These are phyloP conservation scores for Euschistus heros DNA, from an alignment of 1,140 invertebrate genomes.

Conservation along the genomic window DNA sequence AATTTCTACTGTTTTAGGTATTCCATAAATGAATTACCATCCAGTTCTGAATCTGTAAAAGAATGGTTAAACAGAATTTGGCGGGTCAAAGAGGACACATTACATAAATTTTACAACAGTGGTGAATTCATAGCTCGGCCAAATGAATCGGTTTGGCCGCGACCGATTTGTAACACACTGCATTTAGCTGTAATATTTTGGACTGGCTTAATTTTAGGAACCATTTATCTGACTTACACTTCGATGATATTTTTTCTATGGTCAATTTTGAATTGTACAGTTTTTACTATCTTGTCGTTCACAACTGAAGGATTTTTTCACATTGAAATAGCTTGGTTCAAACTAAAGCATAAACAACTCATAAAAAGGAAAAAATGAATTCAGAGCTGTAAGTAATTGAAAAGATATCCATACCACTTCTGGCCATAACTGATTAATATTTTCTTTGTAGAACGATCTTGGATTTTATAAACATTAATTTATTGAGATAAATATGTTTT, in stretches of 20 bases:
- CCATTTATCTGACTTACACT: slow-evolving; percentile 37
- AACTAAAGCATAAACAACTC: not conserved
- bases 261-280: slow-evolving; percentile 37
- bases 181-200: slow-evolving; percentile 45
- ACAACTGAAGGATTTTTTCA: slow-evolving; percentile 43
- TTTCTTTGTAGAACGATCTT: too few relatives aligned
- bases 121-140: slow-evolving; percentile 37
- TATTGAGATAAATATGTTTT: too few relatives aligned
- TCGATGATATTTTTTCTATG: slow-evolving; percentile 40
- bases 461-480: too few relatives aligned
- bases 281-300: slow-evolving; percentile 42
- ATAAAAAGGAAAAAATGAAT: slow-evolving; percentile 1
- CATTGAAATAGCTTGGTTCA: slow-evolving; percentile 39
- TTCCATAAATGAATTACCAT: slow-evolving; percentile 45
- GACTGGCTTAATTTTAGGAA: slow-evolving; percentile 38
- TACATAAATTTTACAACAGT: slow-evolving; percentile 46
- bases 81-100: slow-evolving; percentile 53
- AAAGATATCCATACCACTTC: too few relatives aligned
- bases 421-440: too few relatives aligned
- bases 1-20: slow-evolving; percentile 43
- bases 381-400: too few relatives aligned
- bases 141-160: slow-evolving; percentile 29
- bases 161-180: slow-evolving; percentile 36
- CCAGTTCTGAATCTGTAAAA: slow-evolving; percentile 44
- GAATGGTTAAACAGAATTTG: slow-evolving; percentile 61